These are phyloP conservation scores for Halcyon chelicuti DNA, from an alignment of 2,797 vertebrate species.

Conservation along the genomic window DNA sequence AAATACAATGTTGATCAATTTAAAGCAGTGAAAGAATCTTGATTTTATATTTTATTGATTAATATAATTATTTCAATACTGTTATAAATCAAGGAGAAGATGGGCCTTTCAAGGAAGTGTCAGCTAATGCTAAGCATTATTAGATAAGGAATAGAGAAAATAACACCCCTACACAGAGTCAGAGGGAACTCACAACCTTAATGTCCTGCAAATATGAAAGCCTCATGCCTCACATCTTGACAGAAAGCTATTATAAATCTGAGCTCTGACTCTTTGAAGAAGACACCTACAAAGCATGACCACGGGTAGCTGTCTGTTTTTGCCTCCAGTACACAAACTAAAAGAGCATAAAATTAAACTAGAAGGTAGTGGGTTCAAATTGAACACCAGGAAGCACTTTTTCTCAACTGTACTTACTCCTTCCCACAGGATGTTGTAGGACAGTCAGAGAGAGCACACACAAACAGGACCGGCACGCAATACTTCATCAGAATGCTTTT, in stretches of 20 bases:
- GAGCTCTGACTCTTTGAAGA: background rate
- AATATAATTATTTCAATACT: background rate
- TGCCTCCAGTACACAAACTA: background rate
- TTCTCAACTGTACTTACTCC: background rate
- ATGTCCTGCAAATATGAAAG: background rate
- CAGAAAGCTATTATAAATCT: background rate
- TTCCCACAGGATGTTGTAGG: background rate
- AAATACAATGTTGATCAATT: background rate
- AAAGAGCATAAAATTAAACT: background rate
- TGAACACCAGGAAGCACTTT: background rate
- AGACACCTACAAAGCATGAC: background rate
- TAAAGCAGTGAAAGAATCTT: background rate
- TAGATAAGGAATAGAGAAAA: background rate
- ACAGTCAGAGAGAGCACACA: background rate
- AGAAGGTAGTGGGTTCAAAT: fast-evolving
- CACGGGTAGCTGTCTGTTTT: background rate
- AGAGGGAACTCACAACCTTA: background rate
- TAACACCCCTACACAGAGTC: background rate
- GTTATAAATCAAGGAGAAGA: background rate
- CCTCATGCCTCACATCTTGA: background rate
- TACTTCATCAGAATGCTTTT: background rate
- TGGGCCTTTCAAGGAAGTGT: background rate
- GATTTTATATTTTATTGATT: background rate
- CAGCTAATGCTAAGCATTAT: background rate
- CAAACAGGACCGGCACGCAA: background rate